Evolutionary conservation across 2,113 vertebrate species (phyloP), one percentile per base, ranked within the genome.

Genomic region (Brachyhypopomus occidentalis): DNA sequence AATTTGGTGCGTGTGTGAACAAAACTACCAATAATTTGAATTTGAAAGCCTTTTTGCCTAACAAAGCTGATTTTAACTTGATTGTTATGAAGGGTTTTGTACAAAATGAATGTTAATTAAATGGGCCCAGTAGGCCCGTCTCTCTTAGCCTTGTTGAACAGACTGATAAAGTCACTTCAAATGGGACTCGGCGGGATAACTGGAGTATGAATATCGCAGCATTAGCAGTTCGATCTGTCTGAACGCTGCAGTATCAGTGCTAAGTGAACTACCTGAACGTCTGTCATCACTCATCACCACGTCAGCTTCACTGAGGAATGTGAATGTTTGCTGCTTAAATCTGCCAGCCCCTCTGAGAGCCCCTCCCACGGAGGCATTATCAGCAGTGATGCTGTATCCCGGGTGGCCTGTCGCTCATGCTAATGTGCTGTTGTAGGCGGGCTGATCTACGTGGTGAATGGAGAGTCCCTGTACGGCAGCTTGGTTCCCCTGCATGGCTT

Each of bases 361-460:
- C 41, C 55, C 14, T 81, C 66, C 72, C 66, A 78, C 62, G 55
- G 16, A 67, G 22, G 48, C 20, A 16, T 19, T 22, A 83, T 80
- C 73, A 80, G 76, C 77, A 80, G 70, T 48, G n/a, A n/a, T 19
- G 12, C 72, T 70, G 72, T 72, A 55, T 55, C 56, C 25, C 38
- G 14, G 45, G 36, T 36, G 14, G 17, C 56, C 22, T 38, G 38
- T 75, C 22, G 70, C 30, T 84, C 59, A 83, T 81, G 80, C 73
- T 72, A 58, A 73, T 84, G 59, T 73, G 58, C 36, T 36, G n/a
- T 84, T 91, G 84, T 83, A 98, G 96, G 91, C 88, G 97, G 95
- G 73, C 86, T 96, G 78, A 94, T 99, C 80, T 97, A 95, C 75
- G 96, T 95, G 1, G 94, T 99, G 63, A 99, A 98, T 86, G 97